Conservation (phyloP, 2,888 invertebrate species). For the Odontomyia ornata region DNA sequence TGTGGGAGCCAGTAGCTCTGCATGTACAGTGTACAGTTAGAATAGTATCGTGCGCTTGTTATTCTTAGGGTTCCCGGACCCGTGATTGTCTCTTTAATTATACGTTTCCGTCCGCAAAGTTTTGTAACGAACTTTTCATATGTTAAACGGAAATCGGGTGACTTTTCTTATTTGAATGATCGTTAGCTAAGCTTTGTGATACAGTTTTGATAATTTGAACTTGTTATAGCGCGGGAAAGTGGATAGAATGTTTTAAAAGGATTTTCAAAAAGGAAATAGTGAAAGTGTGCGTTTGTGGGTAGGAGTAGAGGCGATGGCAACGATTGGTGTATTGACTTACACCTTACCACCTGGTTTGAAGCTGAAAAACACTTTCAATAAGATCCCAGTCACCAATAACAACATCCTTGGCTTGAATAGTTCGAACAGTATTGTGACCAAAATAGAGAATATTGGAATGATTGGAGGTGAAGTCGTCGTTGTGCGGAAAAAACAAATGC, state of each 20-base stretch:
- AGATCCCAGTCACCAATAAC: constrained; percentile 43
- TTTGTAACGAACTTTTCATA: constrained; percentile 40
- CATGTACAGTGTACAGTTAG: not conserved
- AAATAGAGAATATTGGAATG: constrained; percentile 63
- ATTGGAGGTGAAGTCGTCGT: constrained; percentile 52
- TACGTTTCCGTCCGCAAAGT: constrained; percentile 35
- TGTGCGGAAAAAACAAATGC: constrained; percentile 51
- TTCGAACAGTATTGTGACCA: constrained; percentile 56
- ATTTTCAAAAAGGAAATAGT: not conserved
- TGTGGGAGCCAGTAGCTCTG: constrained; percentile 16
- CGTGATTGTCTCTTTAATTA: constrained; percentile 34
- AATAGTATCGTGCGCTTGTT: constrained; percentile 4
- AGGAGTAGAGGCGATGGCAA: constrained; percentile 56
- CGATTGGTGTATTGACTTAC: constrained; percentile 59
- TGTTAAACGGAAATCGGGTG: constrained; percentile 3
- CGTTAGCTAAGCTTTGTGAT: not conserved
- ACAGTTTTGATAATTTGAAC: no score
- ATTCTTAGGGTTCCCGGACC: constrained; percentile 27
- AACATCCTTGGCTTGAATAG: constrained; percentile 46
- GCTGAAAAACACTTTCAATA: constrained; percentile 50
- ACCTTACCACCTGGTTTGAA: constrained; percentile 56
- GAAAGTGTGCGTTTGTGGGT: not conserved
- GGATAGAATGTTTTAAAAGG: not conserved
- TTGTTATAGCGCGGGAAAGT: constrained; percentile 5
- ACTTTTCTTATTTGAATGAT: not conserved